These are phyloP conservation scores for Ondatra zibethicus DNA, from an alignment of 2,113 vertebrate species.

Conservation along the genomic window DNA sequence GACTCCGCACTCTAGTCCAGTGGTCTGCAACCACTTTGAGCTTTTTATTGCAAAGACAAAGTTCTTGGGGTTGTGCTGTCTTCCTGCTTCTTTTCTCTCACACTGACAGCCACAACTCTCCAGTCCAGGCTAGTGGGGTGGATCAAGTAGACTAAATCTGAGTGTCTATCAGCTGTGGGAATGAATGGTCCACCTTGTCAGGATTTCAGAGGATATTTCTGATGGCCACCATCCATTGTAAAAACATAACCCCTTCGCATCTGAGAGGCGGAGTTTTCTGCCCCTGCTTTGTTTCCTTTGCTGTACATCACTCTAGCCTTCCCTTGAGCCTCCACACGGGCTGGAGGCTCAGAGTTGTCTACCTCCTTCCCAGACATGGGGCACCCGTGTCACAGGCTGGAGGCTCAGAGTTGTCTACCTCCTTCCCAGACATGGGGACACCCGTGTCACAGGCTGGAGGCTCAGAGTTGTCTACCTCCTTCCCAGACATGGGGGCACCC, in stretches of 20 bases:
- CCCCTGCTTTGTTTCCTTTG: too few relatives aligned
- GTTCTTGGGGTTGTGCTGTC: neutral
- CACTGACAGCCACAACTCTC: neutral
- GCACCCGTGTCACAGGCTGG: too few relatives aligned
- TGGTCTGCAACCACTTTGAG: neutral
- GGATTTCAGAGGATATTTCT: neutral
- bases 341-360: too few relatives aligned
- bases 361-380: too few relatives aligned
- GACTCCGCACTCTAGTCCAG: neutral
- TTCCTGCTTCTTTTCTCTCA: neutral
- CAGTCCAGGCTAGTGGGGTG: neutral
- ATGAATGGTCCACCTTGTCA: neutral
- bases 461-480: too few relatives aligned
- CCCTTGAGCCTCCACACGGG: neutral
- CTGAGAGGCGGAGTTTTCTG: neutral
- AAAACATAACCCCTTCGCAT: neutral
- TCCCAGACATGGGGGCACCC: too few relatives aligned
- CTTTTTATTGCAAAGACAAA: neutral
- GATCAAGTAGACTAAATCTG: neutral
- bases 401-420: too few relatives aligned
- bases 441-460: too few relatives aligned
- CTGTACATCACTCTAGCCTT: neutral
- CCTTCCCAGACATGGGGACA: too few relatives aligned
- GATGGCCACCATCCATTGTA: neutral
- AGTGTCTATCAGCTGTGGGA: neutral